Evolutionary conservation across 2,888 invertebrate species (phyloP).

Genomic region (Lithodes maja): DNA sequence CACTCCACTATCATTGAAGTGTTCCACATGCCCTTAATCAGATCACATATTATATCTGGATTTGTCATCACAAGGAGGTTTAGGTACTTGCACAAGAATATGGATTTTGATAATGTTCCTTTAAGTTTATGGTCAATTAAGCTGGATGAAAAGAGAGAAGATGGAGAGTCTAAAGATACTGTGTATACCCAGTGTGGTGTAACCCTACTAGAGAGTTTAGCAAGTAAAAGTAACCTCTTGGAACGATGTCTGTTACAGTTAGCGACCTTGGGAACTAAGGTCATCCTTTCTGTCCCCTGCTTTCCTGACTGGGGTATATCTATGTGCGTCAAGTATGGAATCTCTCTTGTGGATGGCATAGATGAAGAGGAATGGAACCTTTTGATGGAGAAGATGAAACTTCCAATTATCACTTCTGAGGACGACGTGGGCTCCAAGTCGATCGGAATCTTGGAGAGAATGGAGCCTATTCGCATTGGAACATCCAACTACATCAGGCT

Average conservation of each 20-base stretch:
- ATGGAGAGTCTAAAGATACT: constrained; percentile 15
- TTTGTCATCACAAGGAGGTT: constrained; percentile 57
- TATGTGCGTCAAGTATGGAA: constrained; percentile 43
- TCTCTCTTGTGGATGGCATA: constrained; percentile 51
- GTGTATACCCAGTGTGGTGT: constrained; percentile 29
- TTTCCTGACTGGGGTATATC: constrained; percentile 63
- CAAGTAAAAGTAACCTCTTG: constrained; percentile 19
- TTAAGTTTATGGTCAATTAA: constrained; percentile 46
- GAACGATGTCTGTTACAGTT: constrained; percentile 27
- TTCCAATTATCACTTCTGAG: constrained; percentile 14
- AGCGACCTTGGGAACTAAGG: constrained; percentile 7
- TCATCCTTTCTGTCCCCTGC: constrained; percentile 50
- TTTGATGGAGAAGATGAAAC: constrained; percentile 11
- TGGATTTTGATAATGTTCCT: constrained; percentile 44
- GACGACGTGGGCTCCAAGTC: constrained; percentile 22
- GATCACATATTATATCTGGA: constrained; percentile 41
- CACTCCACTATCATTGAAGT: constrained; percentile 52
- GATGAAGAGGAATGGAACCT: constrained; percentile 47
- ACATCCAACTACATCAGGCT: constrained; percentile 35
- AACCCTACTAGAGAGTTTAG: constrained; percentile 31
- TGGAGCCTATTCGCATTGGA: constrained; percentile 43
- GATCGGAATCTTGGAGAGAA: constrained; percentile 25
- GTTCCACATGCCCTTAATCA: constrained; percentile 47
- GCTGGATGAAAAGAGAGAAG: constrained; percentile 33
- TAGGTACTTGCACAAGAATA: constrained; percentile 28